Conservation (phyloP, 2,113 vertebrate species). For the Actenoides lindsayi region DNA sequence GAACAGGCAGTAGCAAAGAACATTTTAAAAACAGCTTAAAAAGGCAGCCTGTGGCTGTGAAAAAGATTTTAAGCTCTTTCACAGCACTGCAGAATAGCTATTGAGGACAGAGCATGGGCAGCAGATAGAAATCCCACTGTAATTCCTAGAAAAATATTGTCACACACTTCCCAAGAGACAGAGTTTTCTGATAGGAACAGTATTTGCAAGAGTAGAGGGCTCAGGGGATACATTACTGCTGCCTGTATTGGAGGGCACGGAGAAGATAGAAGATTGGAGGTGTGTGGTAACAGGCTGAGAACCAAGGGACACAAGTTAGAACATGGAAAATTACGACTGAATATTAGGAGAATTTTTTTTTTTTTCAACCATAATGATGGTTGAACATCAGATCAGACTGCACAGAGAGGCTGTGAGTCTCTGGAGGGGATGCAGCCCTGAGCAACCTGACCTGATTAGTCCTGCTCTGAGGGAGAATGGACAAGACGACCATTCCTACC, state of each 20-base stretch:
- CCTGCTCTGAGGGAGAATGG: neutral
- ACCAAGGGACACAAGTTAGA: neutral
- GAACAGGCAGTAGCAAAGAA: neutral
- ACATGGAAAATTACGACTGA: neutral
- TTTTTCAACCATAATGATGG: neutral
- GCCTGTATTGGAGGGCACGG: neutral
- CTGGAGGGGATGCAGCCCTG: neutral
- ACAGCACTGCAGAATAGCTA: neutral
- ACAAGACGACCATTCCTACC: neutral
- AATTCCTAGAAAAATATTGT: neutral
- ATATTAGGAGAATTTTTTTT: neutral
- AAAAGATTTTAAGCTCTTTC: neutral
- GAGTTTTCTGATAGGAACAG: neutral
- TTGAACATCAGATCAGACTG: neutral
- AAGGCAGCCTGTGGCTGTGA: neutral
- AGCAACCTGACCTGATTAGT: neutral
- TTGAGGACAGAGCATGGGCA: neutral
- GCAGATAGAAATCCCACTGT: neutral
- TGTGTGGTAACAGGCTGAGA: neutral
- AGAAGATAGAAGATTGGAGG: neutral
- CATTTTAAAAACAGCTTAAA: neutral
- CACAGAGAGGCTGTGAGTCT: neutral
- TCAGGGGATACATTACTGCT: neutral
- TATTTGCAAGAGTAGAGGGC: neutral
- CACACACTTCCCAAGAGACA: neutral